These are phyloP conservation scores for Drosophila anomalipes DNA, from an alignment of 2,888 invertebrate species.

Conservation along the genomic window DNA sequence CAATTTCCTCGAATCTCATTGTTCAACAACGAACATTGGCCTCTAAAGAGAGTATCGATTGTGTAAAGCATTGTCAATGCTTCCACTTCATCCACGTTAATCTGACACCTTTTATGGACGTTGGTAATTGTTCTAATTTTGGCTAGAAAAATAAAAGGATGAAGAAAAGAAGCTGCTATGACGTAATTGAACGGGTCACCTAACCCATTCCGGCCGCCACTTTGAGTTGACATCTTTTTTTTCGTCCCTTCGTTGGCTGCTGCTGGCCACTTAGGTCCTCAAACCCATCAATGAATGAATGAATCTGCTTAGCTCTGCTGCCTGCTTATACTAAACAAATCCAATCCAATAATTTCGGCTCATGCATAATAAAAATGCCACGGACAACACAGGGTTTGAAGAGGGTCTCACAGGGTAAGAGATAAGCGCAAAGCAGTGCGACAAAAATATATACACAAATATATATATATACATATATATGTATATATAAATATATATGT, in stretches of 20 bases:
- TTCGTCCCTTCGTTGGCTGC: slow-evolving; percentile 23
- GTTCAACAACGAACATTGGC: not conserved
- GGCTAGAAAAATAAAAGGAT: not conserved
- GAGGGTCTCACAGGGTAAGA: slow-evolving; percentile 45
- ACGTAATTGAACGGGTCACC: not conserved
- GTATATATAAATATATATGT: slow-evolving; percentile 12
- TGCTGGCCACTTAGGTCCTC: slow-evolving; percentile 48
- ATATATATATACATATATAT: not conserved
- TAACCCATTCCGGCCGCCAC: not conserved
- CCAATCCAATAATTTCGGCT: slow-evolving; percentile 63
- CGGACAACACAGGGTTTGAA: slow-evolving; percentile 53
- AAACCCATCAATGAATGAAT: slow-evolving; percentile 7
- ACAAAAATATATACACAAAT: not conserved
- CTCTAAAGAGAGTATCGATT: not conserved
- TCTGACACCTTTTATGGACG: slow-evolving; percentile 14
- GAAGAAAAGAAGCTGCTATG: not conserved
- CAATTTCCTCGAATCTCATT: not conserved
- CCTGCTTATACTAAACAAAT: slow-evolving; percentile 59
- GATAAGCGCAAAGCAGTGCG: not conserved
- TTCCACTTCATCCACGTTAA: not conserved
- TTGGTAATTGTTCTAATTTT: slow-evolving; percentile 31
- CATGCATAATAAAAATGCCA: slow-evolving; percentile 69
- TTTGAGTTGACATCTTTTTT: slow-evolving; percentile 16
- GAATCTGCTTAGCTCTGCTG: slow-evolving; percentile 44
- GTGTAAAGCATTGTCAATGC: not conserved